phyloP scores from a whole-genome alignment of 2,797 vertebrate genomes.

The Protosalanx chinensis region DNA sequence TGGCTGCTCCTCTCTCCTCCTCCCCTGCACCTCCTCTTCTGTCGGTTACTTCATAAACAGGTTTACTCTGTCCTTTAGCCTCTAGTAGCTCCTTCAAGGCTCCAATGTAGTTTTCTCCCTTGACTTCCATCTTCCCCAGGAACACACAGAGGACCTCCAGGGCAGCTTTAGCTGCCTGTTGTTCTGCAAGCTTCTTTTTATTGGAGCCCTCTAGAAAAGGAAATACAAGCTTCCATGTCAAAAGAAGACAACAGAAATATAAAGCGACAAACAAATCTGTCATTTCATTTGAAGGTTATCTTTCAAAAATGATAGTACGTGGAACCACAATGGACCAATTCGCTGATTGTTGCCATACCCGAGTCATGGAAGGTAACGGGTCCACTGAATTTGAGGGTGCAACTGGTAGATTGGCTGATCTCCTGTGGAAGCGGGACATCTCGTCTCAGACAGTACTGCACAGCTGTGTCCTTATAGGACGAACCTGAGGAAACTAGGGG shows the following conservation, averaged over 20 bases:
- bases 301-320: neutral
- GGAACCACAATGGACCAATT: neutral
- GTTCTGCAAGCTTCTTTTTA: slow-evolving; percentile 48
- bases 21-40: too few relatives aligned
- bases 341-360: slow-evolving; percentile 25
- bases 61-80: slow-evolving; percentile 1
- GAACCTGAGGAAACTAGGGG: slow-evolving; percentile 29
- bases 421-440: slow-evolving; percentile 27
- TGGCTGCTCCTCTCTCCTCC: neutral
- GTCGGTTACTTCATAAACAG: slow-evolving; percentile 25
- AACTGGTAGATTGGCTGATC: neutral
- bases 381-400: slow-evolving; percentile 39
- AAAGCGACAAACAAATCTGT: neutral
- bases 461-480: slow-evolving; percentile 26
- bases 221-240: neutral
- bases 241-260: neutral
- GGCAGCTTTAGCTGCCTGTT: slow-evolving; percentile 50
- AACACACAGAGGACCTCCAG: slow-evolving; percentile 38
- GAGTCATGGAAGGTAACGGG: slow-evolving; percentile 38
- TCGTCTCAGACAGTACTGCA: slow-evolving; percentile 30
- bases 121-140: slow-evolving; percentile 8
- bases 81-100: slow-evolving; percentile 47
- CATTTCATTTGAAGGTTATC: neutral
- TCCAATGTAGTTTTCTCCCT: slow-evolving; percentile 41
- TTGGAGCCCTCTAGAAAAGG: slow-evolving; percentile 32